A percentile compares a stretch with the other conserved stretches of the same genome.
These are phyloP conservation scores for Stomorhina lunata DNA, from an alignment of 2,888 invertebrate genomes.

Conservation along the genomic window DNA sequence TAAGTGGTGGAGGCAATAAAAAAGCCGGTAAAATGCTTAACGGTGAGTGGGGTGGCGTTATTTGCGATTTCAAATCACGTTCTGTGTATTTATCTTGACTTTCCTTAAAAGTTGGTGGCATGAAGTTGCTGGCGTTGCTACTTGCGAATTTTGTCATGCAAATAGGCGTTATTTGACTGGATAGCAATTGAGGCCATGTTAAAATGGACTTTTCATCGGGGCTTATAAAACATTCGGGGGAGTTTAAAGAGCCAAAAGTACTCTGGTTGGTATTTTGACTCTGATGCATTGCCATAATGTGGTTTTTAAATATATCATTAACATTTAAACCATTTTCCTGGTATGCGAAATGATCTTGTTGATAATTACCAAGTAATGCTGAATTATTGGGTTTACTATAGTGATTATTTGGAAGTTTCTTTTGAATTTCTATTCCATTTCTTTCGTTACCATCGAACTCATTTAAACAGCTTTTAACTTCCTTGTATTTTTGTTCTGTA, in stretches of 20 bases:
- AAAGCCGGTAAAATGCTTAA: conserved; percentile 53
- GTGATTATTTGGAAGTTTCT: background rate
- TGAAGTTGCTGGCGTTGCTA: conserved; percentile 7
- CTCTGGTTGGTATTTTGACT: background rate
- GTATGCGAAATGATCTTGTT: background rate
- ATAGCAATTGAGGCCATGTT: conserved; percentile 43
- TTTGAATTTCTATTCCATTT: background rate
- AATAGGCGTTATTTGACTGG: conserved; percentile 29
- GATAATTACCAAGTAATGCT: background rate
- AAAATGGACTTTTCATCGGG: conserved; percentile 4
- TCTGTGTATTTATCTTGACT: conserved; percentile 29
- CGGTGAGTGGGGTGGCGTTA: conserved; percentile 65
- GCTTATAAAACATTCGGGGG: background rate
- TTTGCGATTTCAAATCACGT: conserved; percentile 62
- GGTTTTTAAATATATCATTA: background rate
- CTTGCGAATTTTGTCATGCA: background rate
- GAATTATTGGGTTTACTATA: background rate
- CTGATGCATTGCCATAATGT: background rate
- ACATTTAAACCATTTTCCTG: background rate
- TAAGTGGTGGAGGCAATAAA: conserved; percentile 47
- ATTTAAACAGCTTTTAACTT: background rate
- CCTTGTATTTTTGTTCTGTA: too few relatives aligned
- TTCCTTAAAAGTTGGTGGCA: conserved; percentile 1
- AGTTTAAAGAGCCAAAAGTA: background rate
- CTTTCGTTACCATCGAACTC: background rate